Evolutionary conservation across 1,140 invertebrate species (phyloP).

Genomic region (Bombus huntii): DNA sequence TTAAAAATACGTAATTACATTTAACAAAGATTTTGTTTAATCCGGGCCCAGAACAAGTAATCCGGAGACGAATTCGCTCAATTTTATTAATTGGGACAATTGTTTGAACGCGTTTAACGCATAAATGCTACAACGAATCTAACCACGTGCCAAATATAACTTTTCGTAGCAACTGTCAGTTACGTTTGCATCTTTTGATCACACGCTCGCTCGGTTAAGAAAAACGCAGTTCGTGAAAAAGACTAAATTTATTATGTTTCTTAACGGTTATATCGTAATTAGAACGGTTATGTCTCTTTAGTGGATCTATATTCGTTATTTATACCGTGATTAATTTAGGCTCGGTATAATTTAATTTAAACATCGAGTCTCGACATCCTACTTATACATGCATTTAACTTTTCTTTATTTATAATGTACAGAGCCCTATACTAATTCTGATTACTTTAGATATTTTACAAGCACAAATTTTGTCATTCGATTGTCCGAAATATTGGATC

Average conservation of each 20-base stretch:
- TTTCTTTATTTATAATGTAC: not conserved
- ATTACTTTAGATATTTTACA: too few species aligned
- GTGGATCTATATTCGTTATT: conserved; percentile 25
- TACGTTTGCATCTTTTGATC: too few species aligned
- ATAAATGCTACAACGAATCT: too few species aligned
- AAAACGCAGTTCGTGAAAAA: not conserved
- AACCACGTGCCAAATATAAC: too few species aligned
- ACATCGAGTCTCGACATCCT: not conserved
- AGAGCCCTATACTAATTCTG: accelerated
- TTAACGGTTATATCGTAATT: not conserved
- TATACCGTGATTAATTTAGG: conserved; percentile 14
- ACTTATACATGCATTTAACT: not conserved
- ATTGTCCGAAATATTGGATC: too few species aligned
- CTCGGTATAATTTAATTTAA: too few species aligned
- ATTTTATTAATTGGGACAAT: too few species aligned
- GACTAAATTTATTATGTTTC: not conserved
- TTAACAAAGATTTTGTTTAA: not conserved
- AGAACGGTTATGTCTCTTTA: conserved; percentile 1
- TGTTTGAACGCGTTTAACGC: too few species aligned
- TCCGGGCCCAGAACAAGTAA: not conserved
- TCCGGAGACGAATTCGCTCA: not conserved
- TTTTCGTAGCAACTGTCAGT: too few species aligned
- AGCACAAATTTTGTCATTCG: too few species aligned
- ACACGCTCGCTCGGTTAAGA: not conserved
- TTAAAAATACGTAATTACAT: too few species aligned